A percentile compares a stretch with the other conserved stretches of the same genome.
Conservation (phyloP, 2,888 invertebrate genomes). For the Bugulina stolonifera region DNA sequence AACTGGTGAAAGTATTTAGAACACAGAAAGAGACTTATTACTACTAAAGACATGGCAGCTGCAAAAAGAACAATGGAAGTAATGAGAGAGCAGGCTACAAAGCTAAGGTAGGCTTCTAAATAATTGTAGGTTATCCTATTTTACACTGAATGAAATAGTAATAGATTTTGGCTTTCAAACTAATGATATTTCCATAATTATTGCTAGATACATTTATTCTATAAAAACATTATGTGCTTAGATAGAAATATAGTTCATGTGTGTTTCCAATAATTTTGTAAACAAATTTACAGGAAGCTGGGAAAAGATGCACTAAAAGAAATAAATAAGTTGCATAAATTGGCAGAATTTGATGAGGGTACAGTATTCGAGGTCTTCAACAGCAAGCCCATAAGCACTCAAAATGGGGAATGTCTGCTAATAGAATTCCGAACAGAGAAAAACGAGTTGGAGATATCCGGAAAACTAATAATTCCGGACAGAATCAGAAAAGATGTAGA, state of each 20-base stretch:
- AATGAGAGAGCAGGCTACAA: neutral
- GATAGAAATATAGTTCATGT: no score
- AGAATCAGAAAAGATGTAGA: neutral
- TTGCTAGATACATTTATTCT: no score
- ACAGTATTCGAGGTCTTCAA: neutral
- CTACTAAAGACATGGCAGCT: no score
- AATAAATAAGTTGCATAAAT: neutral
- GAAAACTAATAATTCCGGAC: neutral
- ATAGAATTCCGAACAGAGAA: neutral
- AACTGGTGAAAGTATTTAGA: no score
- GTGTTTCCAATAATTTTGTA: no score
- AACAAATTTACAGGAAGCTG: neutral
- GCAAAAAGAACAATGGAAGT: neutral
- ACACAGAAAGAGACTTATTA: no score
- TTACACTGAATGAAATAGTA: no score
- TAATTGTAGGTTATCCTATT: no score
- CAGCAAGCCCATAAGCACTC: neutral
- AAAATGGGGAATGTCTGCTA: neutral
- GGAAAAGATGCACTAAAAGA: neutral
- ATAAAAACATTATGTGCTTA: no score
- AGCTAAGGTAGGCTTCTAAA: no score
- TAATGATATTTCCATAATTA: no score
- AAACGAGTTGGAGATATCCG: neutral
- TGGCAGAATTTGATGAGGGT: neutral
- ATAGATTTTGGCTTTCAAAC: no score